phyloP scores from a whole-genome alignment of 2,113 vertebrate species.

The Meles meles region DNA sequence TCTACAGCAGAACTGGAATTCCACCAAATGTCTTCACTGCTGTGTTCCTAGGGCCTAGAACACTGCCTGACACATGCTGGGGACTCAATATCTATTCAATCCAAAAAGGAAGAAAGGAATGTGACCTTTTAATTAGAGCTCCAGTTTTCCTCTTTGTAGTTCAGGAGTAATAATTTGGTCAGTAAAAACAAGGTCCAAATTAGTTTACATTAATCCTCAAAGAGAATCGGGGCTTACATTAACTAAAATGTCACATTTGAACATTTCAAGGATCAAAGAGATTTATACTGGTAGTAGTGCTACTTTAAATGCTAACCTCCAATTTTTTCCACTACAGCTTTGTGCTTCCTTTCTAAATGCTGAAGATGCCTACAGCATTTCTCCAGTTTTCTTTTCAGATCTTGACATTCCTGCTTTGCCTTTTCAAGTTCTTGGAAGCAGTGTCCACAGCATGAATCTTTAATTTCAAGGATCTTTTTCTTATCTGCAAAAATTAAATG shows the following conservation, averaged over 20 bases:
- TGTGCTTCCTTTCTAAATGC: conserved; percentile 85
- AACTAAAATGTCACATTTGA: background rate
- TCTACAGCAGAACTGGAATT: background rate
- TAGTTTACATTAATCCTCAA: background rate
- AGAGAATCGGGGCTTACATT: background rate
- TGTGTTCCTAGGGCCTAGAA: background rate
- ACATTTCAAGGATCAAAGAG: background rate
- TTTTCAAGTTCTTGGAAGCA: conserved; percentile 82
- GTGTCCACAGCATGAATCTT: conserved; percentile 75
- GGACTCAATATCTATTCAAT: background rate
- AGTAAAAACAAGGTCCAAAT: conserved; percentile 18
- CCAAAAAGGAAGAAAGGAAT: background rate
- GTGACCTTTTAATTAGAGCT: background rate
- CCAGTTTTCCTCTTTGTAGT: background rate
- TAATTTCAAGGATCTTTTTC: conserved; percentile 68
- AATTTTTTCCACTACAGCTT: conserved; percentile 80
- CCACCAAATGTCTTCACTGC: background rate
- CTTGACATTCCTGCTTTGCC: conserved; percentile 87
- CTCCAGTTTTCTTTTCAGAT: conserved; percentile 88
- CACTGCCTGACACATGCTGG: background rate
- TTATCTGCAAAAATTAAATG: conserved; percentile 72
- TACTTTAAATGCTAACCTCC: conserved; percentile 79
- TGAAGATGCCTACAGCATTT: conserved; percentile 87
- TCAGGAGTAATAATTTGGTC: background rate
- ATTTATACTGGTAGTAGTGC: background rate